Evolutionary conservation across 2,797 vertebrate species (phyloP).

Genomic region (Anniella stebbinsi): DNA sequence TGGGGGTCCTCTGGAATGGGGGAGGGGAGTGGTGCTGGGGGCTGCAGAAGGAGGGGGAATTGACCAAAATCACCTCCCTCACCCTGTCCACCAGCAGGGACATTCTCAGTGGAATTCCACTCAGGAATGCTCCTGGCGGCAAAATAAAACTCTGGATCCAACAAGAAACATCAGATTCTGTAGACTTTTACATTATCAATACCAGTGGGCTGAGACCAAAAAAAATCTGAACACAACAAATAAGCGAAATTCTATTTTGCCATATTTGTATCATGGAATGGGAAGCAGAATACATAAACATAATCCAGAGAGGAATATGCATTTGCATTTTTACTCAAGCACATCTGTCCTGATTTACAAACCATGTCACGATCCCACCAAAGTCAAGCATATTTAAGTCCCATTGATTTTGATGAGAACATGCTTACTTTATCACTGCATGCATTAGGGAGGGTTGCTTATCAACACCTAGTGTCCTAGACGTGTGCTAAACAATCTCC

Average conservation of each 20-base stretch:
- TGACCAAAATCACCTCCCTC: background rate
- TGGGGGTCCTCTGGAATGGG: background rate
- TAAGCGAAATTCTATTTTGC: background rate
- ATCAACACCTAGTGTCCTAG: too few species aligned
- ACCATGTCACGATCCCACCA: background rate
- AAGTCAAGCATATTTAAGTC: background rate
- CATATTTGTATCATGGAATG: background rate
- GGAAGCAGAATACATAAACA: background rate
- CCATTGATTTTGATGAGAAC: background rate
- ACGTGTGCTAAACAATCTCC: too few species aligned
- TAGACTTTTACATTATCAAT: slow-evolving; percentile 26
- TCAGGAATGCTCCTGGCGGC: background rate
- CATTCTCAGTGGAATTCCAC: background rate
- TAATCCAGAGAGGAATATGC: background rate
- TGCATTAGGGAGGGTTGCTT: background rate
- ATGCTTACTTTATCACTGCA: background rate
- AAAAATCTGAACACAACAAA: too few species aligned
- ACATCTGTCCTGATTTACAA: background rate
- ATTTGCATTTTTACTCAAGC: background rate
- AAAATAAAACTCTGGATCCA: background rate
- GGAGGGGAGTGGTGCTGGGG: background rate
- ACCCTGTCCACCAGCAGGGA: background rate
- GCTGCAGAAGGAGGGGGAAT: background rate
- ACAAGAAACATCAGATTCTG: slow-evolving; percentile 32
- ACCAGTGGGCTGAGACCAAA: too few species aligned